Base-by-base conservation (phyloP, 1,140 invertebrate species). In the Drosophila neocordata region DNA sequence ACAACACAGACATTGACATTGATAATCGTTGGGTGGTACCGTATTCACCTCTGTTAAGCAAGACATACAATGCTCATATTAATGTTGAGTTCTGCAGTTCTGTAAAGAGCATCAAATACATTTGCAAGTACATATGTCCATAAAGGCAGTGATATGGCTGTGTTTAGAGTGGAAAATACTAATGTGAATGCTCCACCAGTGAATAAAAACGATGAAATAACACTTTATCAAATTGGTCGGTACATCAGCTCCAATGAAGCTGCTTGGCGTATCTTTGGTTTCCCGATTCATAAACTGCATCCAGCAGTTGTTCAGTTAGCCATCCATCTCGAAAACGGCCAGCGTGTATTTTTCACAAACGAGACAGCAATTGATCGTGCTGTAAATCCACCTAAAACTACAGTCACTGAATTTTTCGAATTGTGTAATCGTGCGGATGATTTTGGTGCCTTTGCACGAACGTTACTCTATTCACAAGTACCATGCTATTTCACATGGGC, bases 401-500 rank as follows among this genome's bases (percentile, higher is more conserved):
- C 88, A 78, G 71, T 92, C 44, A 92, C 90, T 27, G 82, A 77
- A 73, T 92, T 93, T 69, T 93, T 92, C 82, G 60, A 70, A 67
- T 79, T 90, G 5, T 93, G 31, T 41, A 41, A 41, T 41, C 38
- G 38, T 41, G 38, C 15, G 18, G 89, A 92, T 89, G 13, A 53
- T 8, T 92, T 92, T 69, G 88, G 92, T 89, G 13, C 61, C 2
- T 93, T 93, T 65, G 91, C 91, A 73, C 52, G 55, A 83, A 92
- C 92, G 8, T 13, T 93, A 52, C 68, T 92, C 24, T 92, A 92
- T 77, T 87, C 84, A 44, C 89, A 93, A 58, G 78, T 92, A 69
- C 89, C 92, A 80, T 48, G 37, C 12, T 92, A 91, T 79, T 92
- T 85, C 73, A 93, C 90, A 57, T 92, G 92, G 92, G 90, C 92